Conservation (phyloP, 1,140 invertebrate genomes). For the Drosophila lacertosa region DNA sequence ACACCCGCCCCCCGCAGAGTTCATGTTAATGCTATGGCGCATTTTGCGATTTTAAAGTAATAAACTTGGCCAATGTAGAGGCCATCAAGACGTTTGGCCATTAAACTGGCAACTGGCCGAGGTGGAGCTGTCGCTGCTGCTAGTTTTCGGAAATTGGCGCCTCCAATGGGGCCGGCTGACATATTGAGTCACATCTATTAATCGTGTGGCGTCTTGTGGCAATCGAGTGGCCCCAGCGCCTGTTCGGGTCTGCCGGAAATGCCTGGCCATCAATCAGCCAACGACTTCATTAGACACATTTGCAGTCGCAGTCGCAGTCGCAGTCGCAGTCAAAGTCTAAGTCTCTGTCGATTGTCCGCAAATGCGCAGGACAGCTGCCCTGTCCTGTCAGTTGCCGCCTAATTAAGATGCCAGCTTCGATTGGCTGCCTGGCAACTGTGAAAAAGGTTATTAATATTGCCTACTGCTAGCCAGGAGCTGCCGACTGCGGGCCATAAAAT, state of each 20-base stretch:
- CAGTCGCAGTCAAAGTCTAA: constrained; percentile 44
- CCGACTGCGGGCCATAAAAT: constrained; percentile 23
- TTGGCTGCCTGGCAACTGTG: constrained; percentile 29
- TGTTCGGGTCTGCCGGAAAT: constrained; percentile 49
- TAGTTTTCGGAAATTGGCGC: constrained; percentile 73
- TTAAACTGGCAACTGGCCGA: constrained; percentile 47
- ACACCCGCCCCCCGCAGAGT: neutral
- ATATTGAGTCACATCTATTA: constrained; percentile 76
- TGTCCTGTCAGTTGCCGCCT: constrained; percentile 39
- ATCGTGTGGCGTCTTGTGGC: constrained; percentile 45
- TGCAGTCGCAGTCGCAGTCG: constrained; percentile 24
- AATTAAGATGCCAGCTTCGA: constrained; percentile 66
- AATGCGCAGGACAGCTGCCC: constrained; percentile 53
- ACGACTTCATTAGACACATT: constrained; percentile 76
- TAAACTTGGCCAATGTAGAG: constrained; percentile 67
- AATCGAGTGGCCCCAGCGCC: constrained; percentile 18
- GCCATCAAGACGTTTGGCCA: constrained; percentile 49
- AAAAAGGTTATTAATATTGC: constrained; percentile 67
- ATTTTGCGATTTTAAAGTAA: constrained; percentile 78
- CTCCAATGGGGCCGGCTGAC: constrained; percentile 38
- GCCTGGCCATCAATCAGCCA: constrained; percentile 66
- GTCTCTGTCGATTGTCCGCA: constrained; percentile 10
- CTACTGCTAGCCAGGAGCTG: constrained; percentile 1
- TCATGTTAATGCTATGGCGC: constrained; percentile 56
- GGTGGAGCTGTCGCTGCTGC: constrained; percentile 11